These are phyloP conservation scores for Percopsis transmontana DNA, from an alignment of 2,113 vertebrate genomes.

Conservation along the genomic window DNA sequence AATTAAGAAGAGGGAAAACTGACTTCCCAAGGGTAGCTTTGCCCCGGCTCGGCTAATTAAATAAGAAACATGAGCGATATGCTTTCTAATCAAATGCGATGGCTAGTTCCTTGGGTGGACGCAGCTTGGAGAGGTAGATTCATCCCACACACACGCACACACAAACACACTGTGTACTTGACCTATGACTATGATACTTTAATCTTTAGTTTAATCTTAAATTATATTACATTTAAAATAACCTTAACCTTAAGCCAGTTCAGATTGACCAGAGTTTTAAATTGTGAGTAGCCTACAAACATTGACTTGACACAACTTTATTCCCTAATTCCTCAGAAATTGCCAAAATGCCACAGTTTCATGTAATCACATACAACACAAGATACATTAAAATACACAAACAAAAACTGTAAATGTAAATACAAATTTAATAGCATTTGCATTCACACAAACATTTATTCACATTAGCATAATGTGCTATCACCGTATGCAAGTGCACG, in stretches of 20 bases:
- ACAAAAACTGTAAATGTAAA: not conserved
- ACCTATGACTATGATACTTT: too few species aligned
- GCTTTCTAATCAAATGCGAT: conserved; percentile 72
- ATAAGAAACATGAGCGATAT: conserved; percentile 80
- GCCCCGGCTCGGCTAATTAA: conserved; percentile 89
- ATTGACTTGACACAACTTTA: too few species aligned
- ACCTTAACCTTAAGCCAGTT: too few species aligned
- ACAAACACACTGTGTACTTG: conserved; percentile 1
- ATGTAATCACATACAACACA: too few species aligned
- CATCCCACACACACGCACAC: not conserved
- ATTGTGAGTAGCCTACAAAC: too few species aligned
- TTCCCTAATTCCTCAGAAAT: too few species aligned
- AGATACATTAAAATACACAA: not conserved
- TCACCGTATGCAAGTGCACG: not conserved
- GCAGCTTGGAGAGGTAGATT: conserved; percentile 41
- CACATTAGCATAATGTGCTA: not conserved
- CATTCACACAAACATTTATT: not conserved
- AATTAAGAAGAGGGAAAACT: conserved; percentile 93
- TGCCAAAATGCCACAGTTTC: too few species aligned
- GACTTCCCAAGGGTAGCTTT: conserved; percentile 85
- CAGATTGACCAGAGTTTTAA: too few species aligned
- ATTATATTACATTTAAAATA: too few species aligned
- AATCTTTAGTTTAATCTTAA: too few species aligned
- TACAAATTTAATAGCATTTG: too few species aligned
- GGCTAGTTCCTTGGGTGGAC: conserved; percentile 45